Base-by-base conservation (phyloP, 2,113 vertebrate species). In the Archocentrus centrarchus region DNA sequence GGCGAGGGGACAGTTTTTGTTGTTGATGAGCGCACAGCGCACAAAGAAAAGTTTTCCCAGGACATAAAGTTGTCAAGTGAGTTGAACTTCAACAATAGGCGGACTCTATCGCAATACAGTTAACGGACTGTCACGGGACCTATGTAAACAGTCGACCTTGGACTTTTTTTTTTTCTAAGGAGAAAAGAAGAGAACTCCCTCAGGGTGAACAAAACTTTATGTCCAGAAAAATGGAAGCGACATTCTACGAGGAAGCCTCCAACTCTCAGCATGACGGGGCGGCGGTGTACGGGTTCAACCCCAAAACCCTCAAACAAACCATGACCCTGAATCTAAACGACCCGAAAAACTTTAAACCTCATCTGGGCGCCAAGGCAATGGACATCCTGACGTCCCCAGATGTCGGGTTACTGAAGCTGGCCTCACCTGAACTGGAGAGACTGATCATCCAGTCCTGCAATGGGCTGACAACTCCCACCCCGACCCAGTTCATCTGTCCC, bases 391-490 rank as follows among this genome's bases (percentile, higher is more conserved):
- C 98, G 47, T 98, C 98, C 13, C 98, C 98, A 2, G 98, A 99
- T 70, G 98, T 99, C 55, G 97, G 98, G 11, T 92, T 99, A 30
- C 96, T 99, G 80, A 99, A 99, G 84, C 94, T 99, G 91, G 97
- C 97, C 55, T 99, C 98, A 2, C 98, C 98, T 1, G 98, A 99
- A 76, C 96, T 99, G 87, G 98, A 99, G 94, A 91, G 98, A 68
- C 92, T 99, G 20, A 99, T 99, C 81, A 99, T 99, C 92, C 98
- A 99, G 96, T 99, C 98, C 70, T 98, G 98, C 95, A 99, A 94
- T 73, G 98, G 98, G 30, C 92, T 98, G 87, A 97, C 98, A 89
- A 98, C 98, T 66, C 98, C 98, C 88, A 98, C 97, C 85, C 98
- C 98, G 30, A 97, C 97, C 47, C 98, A 99, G 95, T 93, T 95